Evolutionary conservation across 2,113 vertebrate species (phyloP).

Genomic region (Hyaena hyaena): DNA sequence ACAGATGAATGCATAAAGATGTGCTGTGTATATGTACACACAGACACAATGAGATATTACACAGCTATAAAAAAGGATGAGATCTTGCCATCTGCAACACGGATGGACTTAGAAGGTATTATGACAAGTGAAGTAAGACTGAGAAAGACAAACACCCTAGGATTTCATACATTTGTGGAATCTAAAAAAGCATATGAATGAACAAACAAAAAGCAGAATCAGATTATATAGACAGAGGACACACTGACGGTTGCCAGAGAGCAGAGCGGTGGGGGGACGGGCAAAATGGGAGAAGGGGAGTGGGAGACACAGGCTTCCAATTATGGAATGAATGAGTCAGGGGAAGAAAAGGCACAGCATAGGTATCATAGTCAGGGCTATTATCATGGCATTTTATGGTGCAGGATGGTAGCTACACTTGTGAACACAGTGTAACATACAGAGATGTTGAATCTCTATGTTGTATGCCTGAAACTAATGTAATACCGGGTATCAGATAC

Average conservation of each 20-base stretch:
- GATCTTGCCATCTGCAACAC: background rate
- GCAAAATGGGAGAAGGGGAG: background rate
- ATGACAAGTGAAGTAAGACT: background rate
- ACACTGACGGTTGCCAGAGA: background rate
- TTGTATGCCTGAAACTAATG: background rate
- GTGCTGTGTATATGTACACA: too few relatives aligned
- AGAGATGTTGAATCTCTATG: background rate
- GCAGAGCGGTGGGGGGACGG: background rate
- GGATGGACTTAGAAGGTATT: background rate
- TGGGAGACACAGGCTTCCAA: background rate
- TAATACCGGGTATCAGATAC: background rate
- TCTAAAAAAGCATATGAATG: background rate
- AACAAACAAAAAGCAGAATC: background rate
- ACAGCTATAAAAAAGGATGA: background rate
- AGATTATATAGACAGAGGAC: background rate
- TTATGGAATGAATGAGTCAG: background rate
- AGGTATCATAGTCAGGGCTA: background rate
- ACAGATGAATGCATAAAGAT: background rate
- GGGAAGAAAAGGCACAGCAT: background rate
- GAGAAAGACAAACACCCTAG: background rate
- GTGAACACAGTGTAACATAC: background rate
- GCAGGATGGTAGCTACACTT: background rate
- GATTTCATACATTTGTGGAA: background rate
- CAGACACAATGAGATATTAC: background rate
- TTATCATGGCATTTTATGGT: background rate